phyloP scores from a whole-genome alignment of 2,888 invertebrate genomes.

The Scelioninae gen. 2 region DNA sequence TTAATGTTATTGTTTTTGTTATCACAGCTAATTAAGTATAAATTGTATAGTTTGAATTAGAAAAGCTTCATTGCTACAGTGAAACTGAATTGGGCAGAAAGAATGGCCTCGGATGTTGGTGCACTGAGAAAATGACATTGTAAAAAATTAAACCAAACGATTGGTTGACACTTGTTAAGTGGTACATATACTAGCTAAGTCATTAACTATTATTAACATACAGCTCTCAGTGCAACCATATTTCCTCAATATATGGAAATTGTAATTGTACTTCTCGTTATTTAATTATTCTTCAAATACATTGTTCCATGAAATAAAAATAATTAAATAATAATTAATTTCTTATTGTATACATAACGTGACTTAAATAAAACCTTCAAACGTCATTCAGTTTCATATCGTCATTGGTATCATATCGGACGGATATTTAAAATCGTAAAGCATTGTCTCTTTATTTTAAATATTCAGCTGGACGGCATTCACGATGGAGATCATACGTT shows the following conservation, averaged over 20 bases:
- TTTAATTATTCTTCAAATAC: slow-evolving; percentile 6
- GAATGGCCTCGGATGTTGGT: slow-evolving; percentile 29
- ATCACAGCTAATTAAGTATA: slow-evolving; percentile 16
- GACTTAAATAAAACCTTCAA: slow-evolving; percentile 14
- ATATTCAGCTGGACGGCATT: slow-evolving; percentile 47
- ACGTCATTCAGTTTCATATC: slow-evolving; percentile 22
- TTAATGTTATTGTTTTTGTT: slow-evolving; percentile 1
- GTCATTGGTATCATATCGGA: slow-evolving; percentile 1
- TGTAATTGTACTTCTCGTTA: slow-evolving; percentile 4
- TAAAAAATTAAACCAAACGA: too few relatives aligned
- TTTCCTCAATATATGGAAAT: too few relatives aligned
- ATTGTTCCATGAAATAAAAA: not conserved
- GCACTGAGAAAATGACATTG: too few relatives aligned
- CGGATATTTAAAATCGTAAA: slow-evolving; percentile 17
- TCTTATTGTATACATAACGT: not conserved
- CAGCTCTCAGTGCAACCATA: too few relatives aligned
- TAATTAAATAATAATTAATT: slow-evolving; percentile 10
- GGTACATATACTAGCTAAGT: too few relatives aligned
- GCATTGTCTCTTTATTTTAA: slow-evolving; percentile 8
- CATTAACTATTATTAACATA: too few relatives aligned
- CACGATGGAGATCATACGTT: slow-evolving; percentile 33
- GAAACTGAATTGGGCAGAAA: slow-evolving; percentile 27
- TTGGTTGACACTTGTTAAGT: too few relatives aligned
- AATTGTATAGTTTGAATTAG: not conserved
- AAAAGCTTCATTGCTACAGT: slow-evolving; percentile 7